These are phyloP conservation scores for Conops quadrifasciatus DNA, from an alignment of 2,888 invertebrate species.

Conservation along the genomic window DNA sequence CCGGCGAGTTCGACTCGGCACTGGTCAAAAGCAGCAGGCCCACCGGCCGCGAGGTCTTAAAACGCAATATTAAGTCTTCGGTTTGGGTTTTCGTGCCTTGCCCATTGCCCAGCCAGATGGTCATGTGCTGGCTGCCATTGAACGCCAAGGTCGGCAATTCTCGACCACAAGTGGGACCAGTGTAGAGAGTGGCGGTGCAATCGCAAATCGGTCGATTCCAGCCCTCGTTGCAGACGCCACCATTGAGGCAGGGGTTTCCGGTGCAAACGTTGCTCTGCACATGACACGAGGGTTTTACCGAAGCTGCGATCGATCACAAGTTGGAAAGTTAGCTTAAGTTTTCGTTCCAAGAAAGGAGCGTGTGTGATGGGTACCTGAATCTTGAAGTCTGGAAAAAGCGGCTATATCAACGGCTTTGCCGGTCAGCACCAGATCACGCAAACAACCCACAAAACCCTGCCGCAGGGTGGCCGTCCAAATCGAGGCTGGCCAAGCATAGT, in stretches of 20 bases:
- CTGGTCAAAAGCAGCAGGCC: slow-evolving; percentile 83
- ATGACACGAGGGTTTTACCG: slow-evolving; percentile 89
- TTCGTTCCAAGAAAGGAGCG: background rate
- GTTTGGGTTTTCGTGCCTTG: slow-evolving; percentile 81
- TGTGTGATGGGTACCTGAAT: slow-evolving; percentile 72
- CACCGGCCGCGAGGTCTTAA: slow-evolving; percentile 82
- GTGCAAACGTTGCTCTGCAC: slow-evolving; percentile 82
- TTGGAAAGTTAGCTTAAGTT: background rate
- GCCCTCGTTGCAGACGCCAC: slow-evolving; percentile 88
- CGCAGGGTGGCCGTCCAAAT: slow-evolving; percentile 90
- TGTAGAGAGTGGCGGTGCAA: slow-evolving; percentile 87
- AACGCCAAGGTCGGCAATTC: slow-evolving; percentile 88
- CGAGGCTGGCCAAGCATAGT: slow-evolving; percentile 80
- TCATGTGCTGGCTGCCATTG: slow-evolving; percentile 89
- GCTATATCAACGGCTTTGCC: slow-evolving; percentile 89
- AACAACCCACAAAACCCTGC: slow-evolving; percentile 93
- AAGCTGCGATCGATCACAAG: slow-evolving; percentile 77
- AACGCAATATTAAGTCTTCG: slow-evolving; percentile 87
- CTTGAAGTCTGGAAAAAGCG: slow-evolving; percentile 87
- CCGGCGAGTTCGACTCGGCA: slow-evolving; percentile 78
- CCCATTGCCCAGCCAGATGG: slow-evolving; percentile 76
- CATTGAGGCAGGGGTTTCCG: slow-evolving; percentile 88
- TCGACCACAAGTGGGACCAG: slow-evolving; percentile 90
- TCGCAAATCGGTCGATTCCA: slow-evolving; percentile 96
- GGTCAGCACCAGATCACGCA: slow-evolving; percentile 88